These are phyloP conservation scores for Thunnus albacares DNA, from an alignment of 2,797 vertebrate species.

Conservation along the genomic window DNA sequence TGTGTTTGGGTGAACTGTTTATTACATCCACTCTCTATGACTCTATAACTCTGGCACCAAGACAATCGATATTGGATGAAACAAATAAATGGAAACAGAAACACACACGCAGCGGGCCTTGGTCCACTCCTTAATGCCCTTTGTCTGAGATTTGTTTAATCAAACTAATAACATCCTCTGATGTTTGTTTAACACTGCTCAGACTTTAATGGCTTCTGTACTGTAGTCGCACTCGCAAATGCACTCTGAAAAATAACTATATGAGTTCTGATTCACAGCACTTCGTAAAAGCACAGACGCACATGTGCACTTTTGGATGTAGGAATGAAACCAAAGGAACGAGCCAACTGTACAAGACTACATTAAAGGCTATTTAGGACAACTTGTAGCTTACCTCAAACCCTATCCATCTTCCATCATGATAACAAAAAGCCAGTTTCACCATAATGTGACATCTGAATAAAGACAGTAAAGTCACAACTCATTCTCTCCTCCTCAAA, in stretches of 20 bases:
- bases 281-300: constrained; percentile 30
- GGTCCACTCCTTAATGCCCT: constrained; percentile 49
- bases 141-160: constrained; percentile 74
- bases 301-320: constrained; percentile 3
- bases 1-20: constrained; percentile 45
- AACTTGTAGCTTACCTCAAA: neutral
- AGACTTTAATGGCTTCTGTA: constrained; percentile 68
- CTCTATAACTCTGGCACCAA: constrained; percentile 41
- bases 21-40: constrained; percentile 35
- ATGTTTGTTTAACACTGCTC: constrained; percentile 75
- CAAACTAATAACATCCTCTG: constrained; percentile 74
- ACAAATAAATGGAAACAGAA: constrained; percentile 57
- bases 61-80: constrained; percentile 54
- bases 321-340: constrained; percentile 13
- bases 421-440: neutral
- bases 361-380: neutral
- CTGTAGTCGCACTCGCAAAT: constrained; percentile 45
- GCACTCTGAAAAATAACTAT: constrained; percentile 53
- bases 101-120: constrained; percentile 4
- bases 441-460: neutral
- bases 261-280: constrained; percentile 34
- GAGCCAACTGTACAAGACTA: constrained; percentile 4
- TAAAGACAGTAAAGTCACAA: neutral
- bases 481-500: neutral
- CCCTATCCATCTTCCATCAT: neutral